Evolutionary conservation across 2,888 invertebrate species (phyloP), one percentile per base, ranked within the genome.

Genomic region (Mythimna pallens): DNA sequence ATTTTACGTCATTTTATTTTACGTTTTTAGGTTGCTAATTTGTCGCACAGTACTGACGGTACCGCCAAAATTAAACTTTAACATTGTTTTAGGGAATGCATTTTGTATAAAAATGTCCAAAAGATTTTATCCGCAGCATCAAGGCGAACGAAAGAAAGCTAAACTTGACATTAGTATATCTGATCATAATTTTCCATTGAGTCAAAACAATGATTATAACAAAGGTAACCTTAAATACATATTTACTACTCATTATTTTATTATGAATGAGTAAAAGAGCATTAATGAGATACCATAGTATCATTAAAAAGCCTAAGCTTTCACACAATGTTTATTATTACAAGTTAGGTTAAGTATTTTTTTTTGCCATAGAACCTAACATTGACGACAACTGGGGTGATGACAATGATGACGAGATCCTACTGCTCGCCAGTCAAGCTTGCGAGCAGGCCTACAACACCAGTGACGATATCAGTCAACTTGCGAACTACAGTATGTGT

Each of bases 361-460:
- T 75, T 71, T 67, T 70, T 72, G 34, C 72, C 75, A 20, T 76
- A 92, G 92, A 88, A 73, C 70, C 76, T 6, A 85, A 88, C 22
- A 84, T 86, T 73, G 79, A 80, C 47, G 91, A 93, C 70, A 92
- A 86, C 66, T 96, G 96, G 96, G 96, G 94, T 17, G 96, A 96
- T 74, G 96, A 96, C 57, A 93, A 93, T 86, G 96, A 96, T 40
- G 96, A 96, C 59, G 95, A 96, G 85, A 94, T 96, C 52, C 88
- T 96, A 0, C 89, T 96, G 14, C 87, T 96, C 82, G 96, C 95
- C 0, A 96, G 96, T 75, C 96, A 96, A 81, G 96, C 93, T 0
- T 96, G 95, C 78, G 96, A 96, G 76, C 89, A 95, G 40, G 94
- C 90, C 0, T 94, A 91, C 79, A 90, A 77, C 66, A 83, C 84